Evolutionary conservation across 2,888 invertebrate genomes (phyloP).

Genomic region (Platycheirus rosarum): DNA sequence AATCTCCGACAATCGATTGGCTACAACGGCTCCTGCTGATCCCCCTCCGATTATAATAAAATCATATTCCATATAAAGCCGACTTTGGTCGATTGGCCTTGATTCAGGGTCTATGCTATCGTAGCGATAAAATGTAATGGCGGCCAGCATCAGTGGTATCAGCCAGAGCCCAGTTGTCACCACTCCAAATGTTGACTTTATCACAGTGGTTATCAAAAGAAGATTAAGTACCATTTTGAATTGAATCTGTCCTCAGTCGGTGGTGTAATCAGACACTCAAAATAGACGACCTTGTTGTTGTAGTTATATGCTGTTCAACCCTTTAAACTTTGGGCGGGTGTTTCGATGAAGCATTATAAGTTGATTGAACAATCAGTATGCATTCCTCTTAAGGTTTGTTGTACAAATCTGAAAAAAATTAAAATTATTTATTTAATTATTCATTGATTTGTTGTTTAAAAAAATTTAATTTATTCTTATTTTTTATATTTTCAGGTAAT

Average conservation of each 20-base stretch:
- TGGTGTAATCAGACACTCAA: conserved; percentile 25
- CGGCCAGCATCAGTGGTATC: conserved; percentile 91
- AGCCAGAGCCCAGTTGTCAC: conserved; percentile 92
- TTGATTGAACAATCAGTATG: conserved; percentile 35
- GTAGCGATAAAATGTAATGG: conserved; percentile 91
- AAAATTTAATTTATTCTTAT: neutral
- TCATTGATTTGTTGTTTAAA: conserved; percentile 19
- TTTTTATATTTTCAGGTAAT: conserved; percentile 49
- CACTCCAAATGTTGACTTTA: conserved; percentile 89
- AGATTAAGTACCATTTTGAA: conserved; percentile 88
- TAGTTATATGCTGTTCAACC: neutral
- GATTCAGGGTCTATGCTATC: conserved; percentile 92
- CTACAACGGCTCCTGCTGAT: conserved; percentile 94
- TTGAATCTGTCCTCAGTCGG: neutral
- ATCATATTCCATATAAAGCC: conserved; percentile 89
- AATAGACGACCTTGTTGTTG: too few relatives aligned
- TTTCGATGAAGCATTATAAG: conserved; percentile 54
- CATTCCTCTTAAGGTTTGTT: conserved; percentile 13
- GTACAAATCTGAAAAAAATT: conserved; percentile 24
- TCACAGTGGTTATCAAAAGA: conserved; percentile 89
- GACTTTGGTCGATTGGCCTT: conserved; percentile 87
- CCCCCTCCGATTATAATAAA: conserved; percentile 93
- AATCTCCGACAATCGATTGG: conserved; percentile 90
- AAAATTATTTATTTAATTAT: neutral
- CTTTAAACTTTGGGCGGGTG: conserved; percentile 24